Base-by-base conservation (phyloP, 2,797 vertebrate genomes). In the Bovichtus variegatus region DNA sequence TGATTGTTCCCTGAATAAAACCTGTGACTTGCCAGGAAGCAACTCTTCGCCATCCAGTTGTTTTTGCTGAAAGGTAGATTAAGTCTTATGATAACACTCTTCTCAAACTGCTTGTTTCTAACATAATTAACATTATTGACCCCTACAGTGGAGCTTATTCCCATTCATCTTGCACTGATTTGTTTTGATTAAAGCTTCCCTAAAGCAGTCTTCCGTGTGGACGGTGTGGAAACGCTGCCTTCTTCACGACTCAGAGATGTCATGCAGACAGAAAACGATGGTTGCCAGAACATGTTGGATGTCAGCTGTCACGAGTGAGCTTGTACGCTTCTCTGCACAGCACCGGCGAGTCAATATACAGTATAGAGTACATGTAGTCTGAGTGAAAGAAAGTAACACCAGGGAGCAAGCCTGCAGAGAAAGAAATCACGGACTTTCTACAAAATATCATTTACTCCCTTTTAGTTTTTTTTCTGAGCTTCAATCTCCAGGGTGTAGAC, bases 61-160 rank as follows among this genome's bases (percentile, higher is more conserved):
- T 69, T 81, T 75, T 78, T 21, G 53, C 76, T 68, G 16, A 27
- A 31, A 71, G 41, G 72, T 47, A 80, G 78, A 84, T 70, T 34
- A 51, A 82, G 49, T 76, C 38, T 80, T 15, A 23, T 64, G 63
- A 87, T 82, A 74, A 21, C 38, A 16, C 58, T 70, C 34, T 34
- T 62, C 70, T 69, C 58, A 55, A 46, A 60, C 21, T 64, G 74
- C 46, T 83, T 46, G n/a, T 78, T 75, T 75, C 50, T 41, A 40
- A 73, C 58, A 71, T 78, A 81, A 87, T 90, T 87, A 91, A 83
- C 86, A 84, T 78, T 59, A 67, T 36, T 81, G 84, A 87, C 85
- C 84, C 50, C 62, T 23, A 41, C 36, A 70, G 49, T 74, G 21
- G 40, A 84, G 43, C 72, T 72, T 11, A 76, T 76, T 82, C 23